Evolutionary conservation across 2,113 vertebrate species (phyloP), one percentile per base, ranked within the genome.

Genomic region (Empidonax alnorum): DNA sequence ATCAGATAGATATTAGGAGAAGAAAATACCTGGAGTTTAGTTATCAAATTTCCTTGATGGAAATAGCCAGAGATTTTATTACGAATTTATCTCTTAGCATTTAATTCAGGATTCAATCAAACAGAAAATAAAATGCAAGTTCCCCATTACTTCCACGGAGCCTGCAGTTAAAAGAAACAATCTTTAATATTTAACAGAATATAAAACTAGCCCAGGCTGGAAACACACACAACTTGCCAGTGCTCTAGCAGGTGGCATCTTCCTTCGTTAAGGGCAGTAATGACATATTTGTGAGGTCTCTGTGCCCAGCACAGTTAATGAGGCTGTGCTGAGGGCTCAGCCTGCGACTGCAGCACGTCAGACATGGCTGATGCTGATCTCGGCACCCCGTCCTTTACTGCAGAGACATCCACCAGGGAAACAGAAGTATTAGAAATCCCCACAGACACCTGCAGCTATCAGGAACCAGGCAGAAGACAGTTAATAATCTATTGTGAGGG

Each of bases 41-140:
- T 67, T 68, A 79, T 65, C 58, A 86, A 80, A 83, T 93, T 82
- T 92, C 79, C 80, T 94, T 93, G 27, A 58, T 59, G 67, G 79
- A 90, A 90, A 81, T 68, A 44, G 69, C 23, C 74, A 27, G 49
- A 39, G 39, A 42, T 89, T 86, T 94, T 76, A 73, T 79, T 71
- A 92, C 7, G 1, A 87, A 84, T 82, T 83, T 73, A 50, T 66
- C 82, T 91, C 41, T 65, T n/a, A 89, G 65, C 63, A 77, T 7
- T 31, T 28, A 91, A 93, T 94, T 96, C 56, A 84, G 73, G 77
- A 96, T 75, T 88, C 80, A 84, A 71, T 96, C 96, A 95, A 97
- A 97, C 69, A 93, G 78, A 97, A 98, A 97, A 95, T 95, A 97
- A 97, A 96, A 96, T 90, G 44, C 81, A 89, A 93, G 81, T 16